phyloP scores from a whole-genome alignment of 2,797 vertebrate species.

The Prunella strophiata region DNA sequence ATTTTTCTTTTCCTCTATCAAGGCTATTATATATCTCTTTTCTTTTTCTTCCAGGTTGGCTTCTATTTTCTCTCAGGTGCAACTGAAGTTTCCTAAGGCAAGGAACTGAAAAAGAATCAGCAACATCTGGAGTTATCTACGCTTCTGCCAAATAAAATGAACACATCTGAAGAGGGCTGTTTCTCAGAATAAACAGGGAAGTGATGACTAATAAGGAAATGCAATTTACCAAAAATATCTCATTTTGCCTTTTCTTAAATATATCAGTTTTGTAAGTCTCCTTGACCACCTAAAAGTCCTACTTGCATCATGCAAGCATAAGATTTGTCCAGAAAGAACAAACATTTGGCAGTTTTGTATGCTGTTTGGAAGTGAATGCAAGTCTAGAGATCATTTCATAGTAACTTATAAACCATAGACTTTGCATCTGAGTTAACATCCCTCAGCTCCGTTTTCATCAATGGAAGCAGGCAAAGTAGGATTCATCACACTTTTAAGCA shows the following conservation, averaged over 20 bases:
- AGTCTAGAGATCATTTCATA: neutral
- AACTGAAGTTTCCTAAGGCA: conserved; percentile 61
- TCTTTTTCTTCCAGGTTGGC: conserved; percentile 52
- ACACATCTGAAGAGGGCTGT: neutral
- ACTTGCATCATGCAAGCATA: neutral
- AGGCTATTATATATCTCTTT: conserved; percentile 20
- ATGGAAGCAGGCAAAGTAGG: neutral
- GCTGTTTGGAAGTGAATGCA: neutral
- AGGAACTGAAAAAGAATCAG: conserved; percentile 40
- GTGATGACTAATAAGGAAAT: conserved; percentile 58
- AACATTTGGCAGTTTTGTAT: neutral
- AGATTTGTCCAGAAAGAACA: neutral
- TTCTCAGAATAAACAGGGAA: conserved; percentile 51
- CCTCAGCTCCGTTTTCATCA: neutral
- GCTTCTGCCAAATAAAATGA: conserved; percentile 49
- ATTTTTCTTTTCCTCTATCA: conserved; percentile 48
- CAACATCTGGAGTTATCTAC: conserved; percentile 55
- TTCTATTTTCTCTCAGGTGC: conserved; percentile 64
- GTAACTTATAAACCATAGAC: neutral
- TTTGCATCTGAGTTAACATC: neutral
- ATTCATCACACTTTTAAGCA: neutral
- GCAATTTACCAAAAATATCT: conserved; percentile 49
- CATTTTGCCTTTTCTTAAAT: conserved; percentile 30
- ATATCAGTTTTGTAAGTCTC: neutral
- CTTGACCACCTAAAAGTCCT: neutral